A percentile compares a stretch with the other conserved stretches of the same genome.
These are phyloP conservation scores for Choreutis nemorana DNA, from an alignment of 2,888 invertebrate species.

Conservation along the genomic window DNA sequence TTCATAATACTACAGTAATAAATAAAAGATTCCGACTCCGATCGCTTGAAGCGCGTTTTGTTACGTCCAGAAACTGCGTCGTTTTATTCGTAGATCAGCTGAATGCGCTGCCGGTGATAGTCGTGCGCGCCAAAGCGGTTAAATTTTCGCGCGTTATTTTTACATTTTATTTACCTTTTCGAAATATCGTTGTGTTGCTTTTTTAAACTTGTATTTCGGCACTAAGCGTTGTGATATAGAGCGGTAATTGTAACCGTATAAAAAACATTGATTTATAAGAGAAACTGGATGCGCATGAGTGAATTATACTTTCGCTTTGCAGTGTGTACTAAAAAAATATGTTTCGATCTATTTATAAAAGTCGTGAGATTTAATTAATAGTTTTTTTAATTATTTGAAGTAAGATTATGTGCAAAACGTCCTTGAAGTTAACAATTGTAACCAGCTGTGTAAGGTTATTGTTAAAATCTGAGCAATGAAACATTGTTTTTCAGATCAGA, in stretches of 20 bases:
- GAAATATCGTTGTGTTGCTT: conserved; percentile 10
- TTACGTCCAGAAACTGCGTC: no score
- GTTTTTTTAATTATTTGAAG: no score
- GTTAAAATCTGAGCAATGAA: no score
- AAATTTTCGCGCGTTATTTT: conserved; percentile 1
- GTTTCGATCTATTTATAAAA: no score
- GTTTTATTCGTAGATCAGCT: conserved; percentile 45
- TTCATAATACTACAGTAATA: conserved; percentile 8
- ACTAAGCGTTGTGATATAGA: no score
- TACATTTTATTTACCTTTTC: conserved; percentile 8
- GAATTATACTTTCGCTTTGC: conserved; percentile 45
- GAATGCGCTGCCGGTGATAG: conserved; percentile 26
- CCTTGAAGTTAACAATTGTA: no score
- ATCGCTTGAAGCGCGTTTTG: conserved; percentile 18
- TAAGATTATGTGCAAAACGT: no score
- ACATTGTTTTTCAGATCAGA: no score
- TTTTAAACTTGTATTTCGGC: conserved; percentile 7
- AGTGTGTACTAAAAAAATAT: no score
- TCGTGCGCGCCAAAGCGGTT: conserved; percentile 19
- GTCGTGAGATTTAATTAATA: no score
- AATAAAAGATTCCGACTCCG: conserved; percentile 7
- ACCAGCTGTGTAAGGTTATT: no score
- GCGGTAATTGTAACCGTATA: not conserved
- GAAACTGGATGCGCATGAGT: conserved; percentile 49
- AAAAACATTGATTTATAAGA: conserved; percentile 10